Evolutionary conservation across 2,113 vertebrate species (phyloP), one percentile per base, ranked within the genome.

Genomic region (Lethenteron reissneri): DNA sequence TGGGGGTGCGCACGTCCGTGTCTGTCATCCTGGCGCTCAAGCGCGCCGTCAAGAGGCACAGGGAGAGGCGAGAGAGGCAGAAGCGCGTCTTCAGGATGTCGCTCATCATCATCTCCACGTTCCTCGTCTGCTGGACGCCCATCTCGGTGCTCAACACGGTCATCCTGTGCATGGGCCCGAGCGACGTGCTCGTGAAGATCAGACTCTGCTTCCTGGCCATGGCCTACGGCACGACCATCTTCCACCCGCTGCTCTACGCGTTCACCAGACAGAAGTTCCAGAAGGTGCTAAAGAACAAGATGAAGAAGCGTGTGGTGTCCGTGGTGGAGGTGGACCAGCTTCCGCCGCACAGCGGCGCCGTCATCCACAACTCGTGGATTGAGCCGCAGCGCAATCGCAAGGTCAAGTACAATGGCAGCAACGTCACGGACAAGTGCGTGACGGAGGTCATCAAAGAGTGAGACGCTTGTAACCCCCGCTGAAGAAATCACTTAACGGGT

Each of bases 361-460:
- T 97, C 76, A 95, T 99, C 79, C 92, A 92, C 78, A 99, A 97
- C 77, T 96, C 94, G 73, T 97, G 91, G 92, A 94, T 97, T 74
- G 89, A 97, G 75, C 92, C 89, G 78, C 90, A 92, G 78, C 86
- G 90, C 80, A 95, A 88, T 80, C 92, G 89, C 84, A 90, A 88
- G 77, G 85, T 94, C 75, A 86, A 68, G 62, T 21, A 68, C 62
- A 68, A 68, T 11, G 62, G 62, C 62, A 68, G 62, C 62, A 68
- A 68, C 10, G 62, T 68, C 8, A 68, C 15, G n/a, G 62, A 68
- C 62, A 17, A 21, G 15, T 68, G 62, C 21, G 10, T 68, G 15
- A 41, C 25, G 25, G 25, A 41, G 25, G 25, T 41, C 25, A 41
- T 41, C 25, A 41, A 41, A 41, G 25, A 41, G 25, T 41, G 25